Conservation (phyloP, 1,140 invertebrate genomes). For the Adoxophyes honmai region DNA sequence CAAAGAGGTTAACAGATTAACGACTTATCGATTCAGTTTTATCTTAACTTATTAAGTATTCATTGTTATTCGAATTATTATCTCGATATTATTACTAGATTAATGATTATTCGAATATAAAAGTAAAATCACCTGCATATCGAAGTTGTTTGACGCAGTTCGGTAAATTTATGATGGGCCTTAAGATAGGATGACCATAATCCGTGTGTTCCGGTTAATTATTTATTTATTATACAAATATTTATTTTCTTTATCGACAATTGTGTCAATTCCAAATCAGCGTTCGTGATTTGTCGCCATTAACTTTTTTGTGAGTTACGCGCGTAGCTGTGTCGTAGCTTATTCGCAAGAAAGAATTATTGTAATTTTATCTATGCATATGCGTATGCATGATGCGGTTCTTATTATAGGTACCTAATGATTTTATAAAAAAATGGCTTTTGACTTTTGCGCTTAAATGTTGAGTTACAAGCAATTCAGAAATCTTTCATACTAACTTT, state of each 20-base stretch:
- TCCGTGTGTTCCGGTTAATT: conserved; percentile 12
- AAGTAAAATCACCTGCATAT: conserved; percentile 25
- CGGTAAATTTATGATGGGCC: conserved; percentile 5
- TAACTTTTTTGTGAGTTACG: not conserved
- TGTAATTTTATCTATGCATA: not conserved
- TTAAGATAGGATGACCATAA: conserved; percentile 11
- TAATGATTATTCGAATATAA: conserved; percentile 48
- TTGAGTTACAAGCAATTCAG: too few species aligned
- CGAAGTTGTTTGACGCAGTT: conserved; percentile 17
- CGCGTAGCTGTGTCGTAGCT: not conserved
- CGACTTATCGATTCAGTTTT: conserved; percentile 42
- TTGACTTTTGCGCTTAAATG: too few species aligned
- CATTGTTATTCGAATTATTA: conserved; percentile 52
- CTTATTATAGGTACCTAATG: too few species aligned
- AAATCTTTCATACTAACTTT: too few species aligned
- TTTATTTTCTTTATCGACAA: conserved; percentile 12
- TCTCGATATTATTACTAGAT: conserved; percentile 45
- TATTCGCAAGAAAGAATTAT: not conserved
- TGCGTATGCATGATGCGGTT: not conserved
- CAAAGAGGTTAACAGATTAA: conserved; percentile 43
- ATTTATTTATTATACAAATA: conserved; percentile 15
- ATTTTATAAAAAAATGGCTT: too few species aligned
- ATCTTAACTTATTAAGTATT: conserved; percentile 52
- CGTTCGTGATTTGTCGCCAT: conserved; percentile 10
- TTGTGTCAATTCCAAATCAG: conserved; percentile 2